Conservation (phyloP, 1,140 invertebrate genomes). For the Caligus rogercresseyi region DNA sequence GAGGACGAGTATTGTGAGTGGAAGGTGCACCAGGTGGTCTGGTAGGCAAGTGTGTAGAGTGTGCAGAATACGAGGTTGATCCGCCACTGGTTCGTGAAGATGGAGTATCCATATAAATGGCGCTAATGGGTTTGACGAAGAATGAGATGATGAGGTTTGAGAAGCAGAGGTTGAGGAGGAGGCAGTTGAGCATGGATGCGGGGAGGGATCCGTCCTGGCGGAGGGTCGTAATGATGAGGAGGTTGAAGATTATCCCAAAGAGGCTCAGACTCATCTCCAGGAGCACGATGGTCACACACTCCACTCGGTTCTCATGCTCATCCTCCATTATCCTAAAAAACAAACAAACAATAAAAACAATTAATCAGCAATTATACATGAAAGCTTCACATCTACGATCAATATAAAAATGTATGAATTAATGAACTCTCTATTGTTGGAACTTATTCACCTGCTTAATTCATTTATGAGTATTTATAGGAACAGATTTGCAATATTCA, state of each 20-base stretch:
- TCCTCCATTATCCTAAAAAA: neutral
- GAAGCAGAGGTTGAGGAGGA: conserved; percentile 16
- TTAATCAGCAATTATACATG: too few relatives aligned
- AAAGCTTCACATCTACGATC: too few relatives aligned
- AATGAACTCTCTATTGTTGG: too few relatives aligned
- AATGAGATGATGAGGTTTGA: conserved; percentile 16
- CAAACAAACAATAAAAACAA: neutral
- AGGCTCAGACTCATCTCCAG: conserved; percentile 8
- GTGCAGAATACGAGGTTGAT: conserved; percentile 12
- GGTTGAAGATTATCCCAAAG: conserved; percentile 12
- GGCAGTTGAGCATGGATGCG: conserved; percentile 10
- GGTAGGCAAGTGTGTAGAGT: conserved; percentile 13
- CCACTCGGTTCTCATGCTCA: conserved; percentile 10
- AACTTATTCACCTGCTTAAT: too few relatives aligned
- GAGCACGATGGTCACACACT: conserved; percentile 9
- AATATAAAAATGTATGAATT: too few relatives aligned
- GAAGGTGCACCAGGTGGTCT: conserved; percentile 16
- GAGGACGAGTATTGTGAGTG: conserved; percentile 7
- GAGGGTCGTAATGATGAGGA: conserved; percentile 10
- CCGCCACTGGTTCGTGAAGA: conserved; percentile 9
- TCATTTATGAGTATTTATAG: too few relatives aligned
- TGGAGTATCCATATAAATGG: conserved; percentile 17
- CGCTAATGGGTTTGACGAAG: conserved; percentile 16
- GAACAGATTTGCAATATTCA: too few relatives aligned
- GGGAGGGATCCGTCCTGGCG: conserved; percentile 5